Evolutionary conservation across 2,888 invertebrate species (phyloP).

Genomic region (Hofmannophila pseudospretella): DNA sequence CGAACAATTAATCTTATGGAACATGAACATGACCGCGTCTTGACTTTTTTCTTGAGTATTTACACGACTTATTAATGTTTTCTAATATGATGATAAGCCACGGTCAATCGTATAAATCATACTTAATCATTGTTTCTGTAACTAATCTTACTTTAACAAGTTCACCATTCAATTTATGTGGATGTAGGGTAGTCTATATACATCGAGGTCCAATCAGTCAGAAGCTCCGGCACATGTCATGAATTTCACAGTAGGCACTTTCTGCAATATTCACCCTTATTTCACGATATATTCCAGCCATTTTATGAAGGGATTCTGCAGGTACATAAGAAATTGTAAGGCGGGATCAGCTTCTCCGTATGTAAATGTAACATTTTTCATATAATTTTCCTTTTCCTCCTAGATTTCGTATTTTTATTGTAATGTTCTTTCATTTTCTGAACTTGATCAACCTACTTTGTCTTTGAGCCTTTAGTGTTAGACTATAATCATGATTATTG

Average conservation of each 20-base stretch:
- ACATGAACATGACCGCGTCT: too few species aligned
- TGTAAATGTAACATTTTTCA: not conserved
- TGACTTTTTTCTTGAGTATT: too few species aligned
- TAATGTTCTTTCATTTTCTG: not conserved
- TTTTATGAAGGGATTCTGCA: slow-evolving; percentile 16
- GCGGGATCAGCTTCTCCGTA: not conserved
- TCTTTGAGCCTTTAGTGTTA: too few species aligned
- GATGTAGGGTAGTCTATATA: slow-evolving; percentile 32
- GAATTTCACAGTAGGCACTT: slow-evolving; percentile 56
- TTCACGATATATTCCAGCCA: slow-evolving; percentile 21
- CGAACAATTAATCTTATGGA: too few species aligned
- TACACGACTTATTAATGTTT: too few species aligned
- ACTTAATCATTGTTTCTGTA: too few species aligned
- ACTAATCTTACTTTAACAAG: too few species aligned
- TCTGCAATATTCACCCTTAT: slow-evolving; percentile 47
- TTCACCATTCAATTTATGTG: not conserved
- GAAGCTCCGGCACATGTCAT: slow-evolving; percentile 51
- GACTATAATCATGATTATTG: too few species aligned
- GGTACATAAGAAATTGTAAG: not conserved
- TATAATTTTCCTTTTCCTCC: not conserved
- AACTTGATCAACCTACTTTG: too few species aligned
- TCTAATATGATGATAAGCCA: too few species aligned
- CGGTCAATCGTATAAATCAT: too few species aligned
- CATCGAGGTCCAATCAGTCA: slow-evolving; percentile 59
- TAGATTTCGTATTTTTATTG: too few species aligned